Base-by-base conservation (phyloP, 2,888 invertebrate genomes). In the Mythimna vitellina region DNA sequence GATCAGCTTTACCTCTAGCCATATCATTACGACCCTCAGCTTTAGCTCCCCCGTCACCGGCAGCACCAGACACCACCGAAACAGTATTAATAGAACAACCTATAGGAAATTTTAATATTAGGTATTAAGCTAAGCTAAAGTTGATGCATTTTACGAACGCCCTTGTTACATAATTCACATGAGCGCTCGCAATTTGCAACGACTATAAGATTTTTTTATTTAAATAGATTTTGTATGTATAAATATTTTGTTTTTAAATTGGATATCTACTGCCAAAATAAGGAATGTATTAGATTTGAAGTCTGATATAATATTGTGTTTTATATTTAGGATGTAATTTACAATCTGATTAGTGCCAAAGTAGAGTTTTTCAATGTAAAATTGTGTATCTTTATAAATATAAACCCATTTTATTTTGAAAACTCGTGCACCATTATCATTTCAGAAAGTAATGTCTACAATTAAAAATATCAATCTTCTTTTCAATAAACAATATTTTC, bases 1-100 rank as follows among this genome's bases (percentile, higher is more conserved):
- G 97, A 25, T 97, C 98, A 32, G 97, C 98, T 1, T 93, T 98
- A 20, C 98, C 98, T 0, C 90, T 98, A 84, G 98, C 98, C 78
- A 97, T 98, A 90, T 98, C 98, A 80, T 96, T 98, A 67, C 97
- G 98, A 88, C 97, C 97, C 9, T 97, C 97, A 12, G 92, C 90
- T 0, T 89, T 95, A 82, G 89, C 93, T 1, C 78, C 91, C 3
- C 82, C 91, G 0, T 86, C 92, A 5, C 90, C 91, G 14, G 89
- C 90, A 5, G 89, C 87, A 1, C 93, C 92, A n/a, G 93, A 92
- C 8, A 92, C 91, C 17, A 92, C 93, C 0, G 94, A 95, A 70
- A 94, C 95, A 22, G 93, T 92, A 10, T 88, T 95, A 32, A 93
- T 93, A 53, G 94, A 95, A 65, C 87, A 90, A 32, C 91, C 92